Conservation (phyloP, 2,113 vertebrate genomes). For the Saguinus imperator region DNA sequence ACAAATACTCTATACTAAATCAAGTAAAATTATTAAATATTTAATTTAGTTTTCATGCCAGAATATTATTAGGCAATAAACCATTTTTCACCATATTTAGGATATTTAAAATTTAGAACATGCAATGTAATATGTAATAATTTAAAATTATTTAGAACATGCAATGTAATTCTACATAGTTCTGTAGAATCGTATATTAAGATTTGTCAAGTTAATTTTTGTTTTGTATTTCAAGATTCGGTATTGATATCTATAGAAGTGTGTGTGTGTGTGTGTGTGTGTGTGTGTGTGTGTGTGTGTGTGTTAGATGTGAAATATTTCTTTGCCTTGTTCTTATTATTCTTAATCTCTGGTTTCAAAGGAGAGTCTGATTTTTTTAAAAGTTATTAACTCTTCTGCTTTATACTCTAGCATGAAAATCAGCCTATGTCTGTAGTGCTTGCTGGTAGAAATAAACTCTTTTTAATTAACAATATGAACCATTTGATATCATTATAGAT, state of each 20-base stretch:
- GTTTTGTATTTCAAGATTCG: neutral
- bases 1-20: neutral
- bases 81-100: neutral
- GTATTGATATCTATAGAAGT: neutral
- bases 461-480: constrained; percentile 12
- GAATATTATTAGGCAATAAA: constrained; percentile 24
- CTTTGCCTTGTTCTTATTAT: neutral
- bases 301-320: neutral
- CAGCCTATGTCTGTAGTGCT: neutral
- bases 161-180: neutral
- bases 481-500: constrained; percentile 11
- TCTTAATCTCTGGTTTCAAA: constrained; percentile 25
- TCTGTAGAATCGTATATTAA: constrained; percentile 28
- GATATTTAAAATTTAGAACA: constrained; percentile 11
- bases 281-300: neutral
- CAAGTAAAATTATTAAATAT: neutral
- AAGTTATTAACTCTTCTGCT: neutral
- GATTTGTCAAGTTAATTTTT: neutral
- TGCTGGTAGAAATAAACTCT: neutral
- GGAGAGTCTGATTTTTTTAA: neutral
- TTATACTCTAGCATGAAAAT: constrained; percentile 12
- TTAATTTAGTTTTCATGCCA: constrained; percentile 11
- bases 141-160: constrained; percentile 14
- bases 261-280: too few relatives aligned
- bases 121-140: neutral